Evolutionary conservation across 2,888 invertebrate genomes (phyloP), one percentile per base, ranked within the genome.

Genomic region (Nemotelus nigrinus): DNA sequence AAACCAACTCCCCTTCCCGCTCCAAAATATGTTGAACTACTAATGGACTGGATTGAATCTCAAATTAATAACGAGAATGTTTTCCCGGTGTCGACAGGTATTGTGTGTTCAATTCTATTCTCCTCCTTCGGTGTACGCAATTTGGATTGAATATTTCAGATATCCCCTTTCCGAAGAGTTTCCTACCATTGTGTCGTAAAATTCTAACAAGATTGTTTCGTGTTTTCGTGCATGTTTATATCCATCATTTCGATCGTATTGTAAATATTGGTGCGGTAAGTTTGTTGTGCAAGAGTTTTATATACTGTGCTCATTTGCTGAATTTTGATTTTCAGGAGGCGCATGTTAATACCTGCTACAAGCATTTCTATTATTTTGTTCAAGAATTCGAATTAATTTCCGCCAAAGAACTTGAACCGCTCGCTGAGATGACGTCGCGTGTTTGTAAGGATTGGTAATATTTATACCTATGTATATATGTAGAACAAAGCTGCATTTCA

Each of bases 211-310:
- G 96, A 71, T 88, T 97, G 63, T 96, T 96, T 87, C 89, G 96
- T 81, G 96, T 97, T 3, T 97, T 97, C 86, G 96, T 97, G 1
- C 96, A 97, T 86, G 96, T 96, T 63, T 97, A 97, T 85, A 97
- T 97, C 80, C 96, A 97, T 87, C 97, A 97, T 86, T 97, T 97
- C 86, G 96, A 97, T 85, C 91, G 95, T 82, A 90, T 97, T 80
- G 93, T 95, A 44, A 91, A 93, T 64, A 93, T 96, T 82, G 94
- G 95, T 82, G 96, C 96, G 53, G 95, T 96, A 89, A 91, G 93
- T 90, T 44, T 60, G 53, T 55, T 71, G 43, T 67, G 7, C 10
- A 8, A 44, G 10, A 6, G 25, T 25, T 25, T 25, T 25, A 25
- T 25, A 25, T 25, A 25, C 25, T 25, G 25, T 25, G 1, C n/a